Percentiles rank a stretch among this genome's conserved stretches.
Evolutionary conservation across 2,888 invertebrate genomes (phyloP).

Genomic region (Nemoura dubitans): DNA sequence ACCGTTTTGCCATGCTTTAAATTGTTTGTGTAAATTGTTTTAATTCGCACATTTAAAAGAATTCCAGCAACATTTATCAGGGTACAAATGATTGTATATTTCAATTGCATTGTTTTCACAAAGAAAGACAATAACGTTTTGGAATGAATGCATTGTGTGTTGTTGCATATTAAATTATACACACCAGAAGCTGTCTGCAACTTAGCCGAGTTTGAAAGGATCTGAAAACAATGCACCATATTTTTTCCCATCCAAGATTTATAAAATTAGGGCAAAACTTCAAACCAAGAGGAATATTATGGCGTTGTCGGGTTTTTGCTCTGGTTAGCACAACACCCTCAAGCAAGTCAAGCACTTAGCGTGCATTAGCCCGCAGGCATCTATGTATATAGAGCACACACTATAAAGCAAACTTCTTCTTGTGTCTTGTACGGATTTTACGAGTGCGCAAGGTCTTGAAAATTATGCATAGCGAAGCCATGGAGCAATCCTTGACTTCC

Average conservation of each 20-base stretch:
- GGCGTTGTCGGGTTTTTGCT: neutral
- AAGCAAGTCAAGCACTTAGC: neutral
- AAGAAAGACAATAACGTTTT: neutral
- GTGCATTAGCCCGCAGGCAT: neutral
- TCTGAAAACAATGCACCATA: neutral
- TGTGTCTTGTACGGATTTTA: neutral
- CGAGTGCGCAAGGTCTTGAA: neutral
- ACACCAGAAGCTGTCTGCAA: neutral
- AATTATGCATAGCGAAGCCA: neutral
- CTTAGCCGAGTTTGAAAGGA: neutral
- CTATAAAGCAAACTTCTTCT: neutral
- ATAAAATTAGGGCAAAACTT: slow-evolving; percentile 1
- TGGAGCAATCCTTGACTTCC: neutral
- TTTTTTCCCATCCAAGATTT: neutral
- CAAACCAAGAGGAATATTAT: neutral
- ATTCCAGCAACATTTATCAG: too few relatives aligned
- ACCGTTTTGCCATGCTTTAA: too few relatives aligned
- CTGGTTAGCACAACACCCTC: neutral
- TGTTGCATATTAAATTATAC: too few relatives aligned
- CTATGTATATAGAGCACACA: neutral
- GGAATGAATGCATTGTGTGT: neutral
- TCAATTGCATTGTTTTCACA: neutral
- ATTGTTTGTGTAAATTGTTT: too few relatives aligned
- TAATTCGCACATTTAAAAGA: too few relatives aligned
- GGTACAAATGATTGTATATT: too few relatives aligned